phyloP scores from a whole-genome alignment of 2,113 vertebrate species.

The Asarcornis scutulata region DNA sequence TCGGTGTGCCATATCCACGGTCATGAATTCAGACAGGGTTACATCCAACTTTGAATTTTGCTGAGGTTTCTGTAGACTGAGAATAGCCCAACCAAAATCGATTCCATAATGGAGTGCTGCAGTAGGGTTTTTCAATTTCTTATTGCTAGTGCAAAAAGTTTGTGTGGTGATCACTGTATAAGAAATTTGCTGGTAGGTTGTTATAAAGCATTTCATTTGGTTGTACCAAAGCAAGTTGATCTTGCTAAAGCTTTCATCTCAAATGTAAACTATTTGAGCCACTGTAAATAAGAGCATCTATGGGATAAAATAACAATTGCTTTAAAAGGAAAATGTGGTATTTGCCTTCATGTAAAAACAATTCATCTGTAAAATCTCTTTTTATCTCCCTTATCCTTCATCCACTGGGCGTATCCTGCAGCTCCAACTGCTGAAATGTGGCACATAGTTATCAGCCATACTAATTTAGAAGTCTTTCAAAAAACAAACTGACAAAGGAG shows the following conservation, averaged over 20 bases:
- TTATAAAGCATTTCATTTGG: not conserved
- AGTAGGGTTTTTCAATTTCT: not conserved
- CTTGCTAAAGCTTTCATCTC: not conserved
- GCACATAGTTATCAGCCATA: not conserved
- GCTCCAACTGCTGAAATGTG: not conserved
- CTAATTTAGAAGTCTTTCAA: not conserved
- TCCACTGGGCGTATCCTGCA: not conserved
- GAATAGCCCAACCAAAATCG: not conserved
- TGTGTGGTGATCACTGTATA: not conserved
- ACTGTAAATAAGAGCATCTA: not conserved
- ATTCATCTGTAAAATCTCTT: not conserved
- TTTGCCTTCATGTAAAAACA: slow-evolving; percentile 18
- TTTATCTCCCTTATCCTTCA: not conserved
- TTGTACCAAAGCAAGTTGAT: not conserved
- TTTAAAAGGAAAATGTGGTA: not conserved
- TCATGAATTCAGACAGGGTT: not conserved
- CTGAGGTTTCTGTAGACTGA: not conserved
- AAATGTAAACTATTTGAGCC: not conserved
- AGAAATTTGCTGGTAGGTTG: not conserved
- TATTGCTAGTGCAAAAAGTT: not conserved
- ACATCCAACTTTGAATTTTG: not conserved
- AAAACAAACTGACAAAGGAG: not conserved
- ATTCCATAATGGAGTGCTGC: not conserved
- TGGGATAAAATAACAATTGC: not conserved
- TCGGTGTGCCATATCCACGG: not conserved